Evolutionary conservation across 2,113 vertebrate genomes (phyloP).

Genomic region (Lethenteron reissneri): DNA sequence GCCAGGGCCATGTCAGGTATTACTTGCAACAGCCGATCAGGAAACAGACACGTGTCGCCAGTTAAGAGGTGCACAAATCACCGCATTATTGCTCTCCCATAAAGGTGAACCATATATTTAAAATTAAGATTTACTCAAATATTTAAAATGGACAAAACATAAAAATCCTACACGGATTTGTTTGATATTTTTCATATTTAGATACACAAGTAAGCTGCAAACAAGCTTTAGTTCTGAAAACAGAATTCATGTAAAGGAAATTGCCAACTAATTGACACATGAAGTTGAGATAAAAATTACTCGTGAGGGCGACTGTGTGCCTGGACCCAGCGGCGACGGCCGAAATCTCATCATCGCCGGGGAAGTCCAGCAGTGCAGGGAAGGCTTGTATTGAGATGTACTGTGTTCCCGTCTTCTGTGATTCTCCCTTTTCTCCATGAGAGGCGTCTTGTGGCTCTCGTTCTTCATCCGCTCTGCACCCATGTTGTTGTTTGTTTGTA

Average conservation of each 20-base stretch:
- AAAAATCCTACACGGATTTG: neutral
- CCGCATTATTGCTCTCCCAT: too few relatives aligned
- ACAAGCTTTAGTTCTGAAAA: neutral
- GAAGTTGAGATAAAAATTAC: slow-evolving; percentile 24
- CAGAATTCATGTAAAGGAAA: too few relatives aligned
- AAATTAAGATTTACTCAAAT: neutral
- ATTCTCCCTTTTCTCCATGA: too few relatives aligned
- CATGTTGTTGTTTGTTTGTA: too few relatives aligned
- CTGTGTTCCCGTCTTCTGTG: neutral
- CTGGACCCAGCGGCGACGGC: slow-evolving; percentile 62
- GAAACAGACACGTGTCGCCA: too few relatives aligned
- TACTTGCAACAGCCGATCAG: too few relatives aligned
- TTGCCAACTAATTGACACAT: too few relatives aligned
- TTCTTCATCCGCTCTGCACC: too few relatives aligned
- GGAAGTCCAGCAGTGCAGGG: slow-evolving; percentile 58
- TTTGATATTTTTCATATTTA: neutral
- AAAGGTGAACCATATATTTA: too few relatives aligned
- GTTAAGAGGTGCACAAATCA: too few relatives aligned
- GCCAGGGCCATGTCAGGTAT: too few relatives aligned
- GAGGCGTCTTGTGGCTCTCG: too few relatives aligned
- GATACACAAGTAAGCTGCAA: neutral
- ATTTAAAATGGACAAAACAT: neutral
- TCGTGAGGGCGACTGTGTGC: slow-evolving; percentile 49
- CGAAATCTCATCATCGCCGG: slow-evolving; percentile 23
- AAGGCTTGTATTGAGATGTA: slow-evolving; percentile 74